Evolutionary conservation across 2,888 invertebrate genomes (phyloP), one percentile per base, ranked within the genome.

Genomic region (Fragum sueziense): DNA sequence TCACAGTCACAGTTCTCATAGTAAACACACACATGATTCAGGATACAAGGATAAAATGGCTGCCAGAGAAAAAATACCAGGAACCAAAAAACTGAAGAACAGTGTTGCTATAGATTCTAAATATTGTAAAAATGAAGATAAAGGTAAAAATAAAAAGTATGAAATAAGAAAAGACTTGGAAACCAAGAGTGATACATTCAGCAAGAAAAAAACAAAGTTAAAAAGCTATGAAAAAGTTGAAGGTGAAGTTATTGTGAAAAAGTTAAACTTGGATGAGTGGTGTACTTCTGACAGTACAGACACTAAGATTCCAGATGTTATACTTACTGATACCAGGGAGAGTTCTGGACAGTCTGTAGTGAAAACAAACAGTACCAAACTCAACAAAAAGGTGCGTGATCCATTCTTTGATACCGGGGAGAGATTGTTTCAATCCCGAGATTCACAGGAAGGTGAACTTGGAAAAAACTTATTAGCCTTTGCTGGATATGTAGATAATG

Each of bases 211-310:
- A 14, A n/a, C 25, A 20, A 27, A 57, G 57, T 57, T 27, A 27
- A 57, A 57, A 57, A 47, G 17, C 47, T 47, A 20, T 47, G 72
- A 74, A 37, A 85, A 84, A 73, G 67, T 73, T 41, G 73, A 73
- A 61, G 80, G 77, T 54, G 83, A 87, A 72, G 87, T 88, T 83
- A 87, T 89, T 11, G 84, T 89, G 7, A 86, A 87, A 74, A 86
- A 86, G 74, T 51, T 89, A 33, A 74, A 85, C 37, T 76, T 87
- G 51, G 78, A 76, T n/a, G 80, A 79, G 57, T 65, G 65, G 65
- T 65, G 25, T 14, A 25, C 22, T 29, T 70, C 67, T 79, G 77
- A 65, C 20, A 54, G 41, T 25, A 47, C 14, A 20, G 72, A 72
- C 57, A 77, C 73, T 69, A 74, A 76, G n/a, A 74, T 71, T 52